Evolutionary conservation across 2,797 vertebrate genomes (phyloP), one percentile per base, ranked within the genome.

Genomic region (Diceros bicornis): DNA sequence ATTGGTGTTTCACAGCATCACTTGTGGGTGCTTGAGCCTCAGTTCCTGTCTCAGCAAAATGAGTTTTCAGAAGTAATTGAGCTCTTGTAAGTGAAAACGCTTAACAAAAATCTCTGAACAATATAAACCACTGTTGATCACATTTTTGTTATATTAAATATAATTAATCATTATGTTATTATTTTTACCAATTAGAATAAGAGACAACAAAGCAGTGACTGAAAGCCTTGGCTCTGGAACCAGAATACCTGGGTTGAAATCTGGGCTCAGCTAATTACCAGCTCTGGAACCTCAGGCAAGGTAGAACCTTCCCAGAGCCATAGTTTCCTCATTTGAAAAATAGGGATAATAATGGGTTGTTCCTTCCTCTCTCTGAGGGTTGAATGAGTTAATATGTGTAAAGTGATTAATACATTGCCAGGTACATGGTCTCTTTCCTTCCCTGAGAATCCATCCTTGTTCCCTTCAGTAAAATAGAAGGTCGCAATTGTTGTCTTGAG

Each of bases 21-120:
- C 2, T 25, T 75, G 7, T 29, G 68, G 57, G 17, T 62, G 44
- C 32, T 32, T 57, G 64, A 74, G 32, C 32, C 37, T 79, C 61
- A 25, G 44, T 81, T 92, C 61, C 47, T 85, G 37, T 34, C 21
- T 72, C 59, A 71, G 52, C 59, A 88, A 92, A 94, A 78, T 86
- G 68, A 83, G 23, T 79, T 81, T 93, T 66, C 55, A 66, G n/a
- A 81, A 77, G 79, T 71, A 69, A 74, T 23, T 27, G 55, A 27
- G 57, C 71, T 96, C 68, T 82, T 79, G 4, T 34, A 59, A 74
- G 32, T 50, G 81, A 37, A 78, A 74, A 78, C 47, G 29, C 18
- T 62, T 62, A 61, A 50, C 50, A 44, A 62, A 83, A 84, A 86
- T 12, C 57, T 95, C 57, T 68, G 41, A n/a, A 47, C 34, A 47